A percentile compares a stretch with the other conserved stretches of the same genome.
phyloP scores from a whole-genome alignment of 2,113 vertebrate species.

The Eptesicus fuscus region DNA sequence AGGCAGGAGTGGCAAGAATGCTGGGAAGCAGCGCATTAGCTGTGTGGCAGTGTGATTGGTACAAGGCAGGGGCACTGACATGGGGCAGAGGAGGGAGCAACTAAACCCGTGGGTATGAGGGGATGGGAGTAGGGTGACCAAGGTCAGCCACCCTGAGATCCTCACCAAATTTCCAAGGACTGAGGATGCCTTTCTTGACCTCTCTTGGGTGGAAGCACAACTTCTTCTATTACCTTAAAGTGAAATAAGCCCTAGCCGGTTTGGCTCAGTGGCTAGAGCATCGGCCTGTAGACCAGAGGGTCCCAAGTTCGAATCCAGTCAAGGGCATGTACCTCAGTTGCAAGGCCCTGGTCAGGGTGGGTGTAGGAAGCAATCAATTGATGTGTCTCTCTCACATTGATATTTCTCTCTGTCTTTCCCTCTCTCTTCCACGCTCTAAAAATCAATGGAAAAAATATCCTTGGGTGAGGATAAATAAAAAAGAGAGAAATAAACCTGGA shows the following conservation, averaged over 20 bases:
- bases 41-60: not conserved
- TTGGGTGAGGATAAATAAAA: too few species aligned
- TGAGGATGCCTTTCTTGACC: not conserved
- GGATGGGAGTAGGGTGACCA: fast-evolving
- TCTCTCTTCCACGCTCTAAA: too few species aligned
- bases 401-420: too few species aligned
- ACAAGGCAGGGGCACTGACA: not conserved
- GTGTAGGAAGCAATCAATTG: too few species aligned
- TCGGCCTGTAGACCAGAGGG: too few species aligned
- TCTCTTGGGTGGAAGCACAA: not conserved
- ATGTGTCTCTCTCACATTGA: too few species aligned
- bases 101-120: fast-evolving
- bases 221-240: not conserved
- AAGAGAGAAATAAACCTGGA: not conserved
- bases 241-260: not conserved
- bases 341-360: too few species aligned
- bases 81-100: not conserved
- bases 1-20: not conserved
- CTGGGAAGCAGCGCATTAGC: not conserved
- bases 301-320: too few species aligned
- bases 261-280: too few species aligned
- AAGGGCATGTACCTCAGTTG: too few species aligned
- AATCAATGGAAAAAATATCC: too few species aligned
- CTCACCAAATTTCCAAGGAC: not conserved
- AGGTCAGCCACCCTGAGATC: not conserved